Base-by-base conservation (phyloP, 2,888 invertebrate species). In the Andrena marginata region DNA sequence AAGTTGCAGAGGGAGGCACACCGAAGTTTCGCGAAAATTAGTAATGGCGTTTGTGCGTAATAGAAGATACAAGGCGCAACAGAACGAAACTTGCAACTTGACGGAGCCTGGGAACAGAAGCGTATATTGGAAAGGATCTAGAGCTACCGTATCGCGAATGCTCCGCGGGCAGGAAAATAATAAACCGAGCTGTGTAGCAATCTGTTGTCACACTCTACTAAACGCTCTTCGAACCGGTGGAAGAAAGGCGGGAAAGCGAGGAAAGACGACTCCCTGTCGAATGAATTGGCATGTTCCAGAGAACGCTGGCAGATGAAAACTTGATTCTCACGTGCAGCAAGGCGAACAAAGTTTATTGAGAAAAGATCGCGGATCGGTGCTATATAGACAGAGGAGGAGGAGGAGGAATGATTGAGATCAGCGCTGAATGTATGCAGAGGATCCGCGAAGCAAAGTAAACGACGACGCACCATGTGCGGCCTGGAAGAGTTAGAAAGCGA, bases 401-500 rank as follows among this genome's bases (percentile, higher is more conserved):
- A n/a, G n/a, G 16, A 33, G 35, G 2, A 13, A 26, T 35, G 42
- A 13, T 42, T 42, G 13, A 51, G 29, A 6, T 31, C 31, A 49
- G 49, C 26, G 49, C 31, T 29, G 20, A 33, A 31, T 51, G 20
- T 51, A 31, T 67, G 31, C 65, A 67, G 31, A 35, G n/a, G 13
- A 23, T 23, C 26, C 35, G 56, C 33, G 35, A 13, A 23, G 10
- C 13, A 56, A 63, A 72, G 71, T 62, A 63, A 60, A 51, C 29
- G n/a, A 49, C 33, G n/a, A 33, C 51, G 33, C n/a, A 20, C 20
- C 62, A n/a, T 35, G 26, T 5, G 10, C 33, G 42, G 20, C 10
- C 29, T 29, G 35, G 26, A 29, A 20, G 26, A 29, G 60, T 60
- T 60, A 2, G n/a, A 65, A 65, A 65, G 49, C 65, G 49, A 65